Conservation (phyloP, 2,113 vertebrate species). For the Genyomyrus donnyi region DNA sequence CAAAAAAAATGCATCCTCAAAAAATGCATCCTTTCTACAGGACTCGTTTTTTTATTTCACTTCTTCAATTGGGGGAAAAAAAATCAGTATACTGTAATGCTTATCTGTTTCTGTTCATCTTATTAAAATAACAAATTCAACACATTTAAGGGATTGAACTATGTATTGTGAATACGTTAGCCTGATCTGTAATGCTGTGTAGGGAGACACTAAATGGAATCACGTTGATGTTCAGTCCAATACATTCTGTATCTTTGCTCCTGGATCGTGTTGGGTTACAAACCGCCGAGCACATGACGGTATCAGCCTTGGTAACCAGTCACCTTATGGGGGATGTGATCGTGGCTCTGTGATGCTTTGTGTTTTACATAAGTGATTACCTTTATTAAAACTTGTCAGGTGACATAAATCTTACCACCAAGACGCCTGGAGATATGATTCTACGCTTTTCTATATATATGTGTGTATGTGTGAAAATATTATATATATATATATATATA, state of each 20-base stretch:
- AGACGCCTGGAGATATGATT: not conserved
- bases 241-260: not conserved
- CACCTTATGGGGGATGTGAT: not conserved
- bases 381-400: not conserved
- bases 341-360: not conserved
- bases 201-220: not conserved
- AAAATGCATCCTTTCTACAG: not conserved
- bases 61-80: not conserved
- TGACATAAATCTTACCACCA: not conserved
- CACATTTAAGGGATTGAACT: not conserved
- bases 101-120: not conserved
- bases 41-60: not conserved
- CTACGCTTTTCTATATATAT: not conserved
- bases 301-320: not conserved
- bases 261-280: not conserved
- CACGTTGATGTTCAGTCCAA: not conserved
- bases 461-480: too few species aligned
- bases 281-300: not conserved
- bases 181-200: not conserved
- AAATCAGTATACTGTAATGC: not conserved
- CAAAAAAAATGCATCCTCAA: not conserved
- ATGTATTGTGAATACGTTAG: not conserved
- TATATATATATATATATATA: too few species aligned
- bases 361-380: not conserved
- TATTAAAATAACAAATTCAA: not conserved